Evolutionary conservation across 2,888 invertebrate genomes (phyloP).

Genomic region (Mimachlamys varia): DNA sequence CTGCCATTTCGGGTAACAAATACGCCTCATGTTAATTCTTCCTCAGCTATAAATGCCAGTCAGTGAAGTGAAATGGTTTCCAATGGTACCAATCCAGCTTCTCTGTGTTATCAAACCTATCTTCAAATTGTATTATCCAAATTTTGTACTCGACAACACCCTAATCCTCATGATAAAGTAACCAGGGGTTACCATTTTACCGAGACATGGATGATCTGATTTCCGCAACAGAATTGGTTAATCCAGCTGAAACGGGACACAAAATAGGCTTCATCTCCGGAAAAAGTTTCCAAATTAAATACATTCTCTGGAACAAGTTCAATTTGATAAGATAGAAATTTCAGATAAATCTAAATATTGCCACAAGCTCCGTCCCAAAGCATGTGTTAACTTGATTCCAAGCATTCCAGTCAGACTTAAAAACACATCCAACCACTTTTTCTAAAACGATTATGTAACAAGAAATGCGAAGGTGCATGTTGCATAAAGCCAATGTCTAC

Average conservation of each 20-base stretch:
- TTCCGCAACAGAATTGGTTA: conserved; percentile 24
- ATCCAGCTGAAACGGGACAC: conserved; percentile 6
- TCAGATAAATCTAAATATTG: conserved; percentile 31
- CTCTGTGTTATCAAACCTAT: conserved; percentile 22
- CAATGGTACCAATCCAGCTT: background rate
- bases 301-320: conserved; percentile 31
- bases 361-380: background rate
- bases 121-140: conserved; percentile 28
- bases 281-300: conserved; percentile 16
- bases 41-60: background rate
- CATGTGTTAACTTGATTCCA: conserved; percentile 26
- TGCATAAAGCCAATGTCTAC: background rate
- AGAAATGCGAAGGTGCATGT: conserved; percentile 12
- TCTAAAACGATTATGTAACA: conserved; percentile 28
- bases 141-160: conserved; percentile 29
- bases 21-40: conserved; percentile 2
- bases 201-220: conserved; percentile 11
- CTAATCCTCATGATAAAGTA: background rate
- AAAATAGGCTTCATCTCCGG: conserved; percentile 2
- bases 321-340: conserved; percentile 32
- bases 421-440: conserved; percentile 36
- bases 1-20: conserved; percentile 16
- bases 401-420: conserved; percentile 24
- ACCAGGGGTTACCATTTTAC: conserved; percentile 26
- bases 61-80: background rate